phyloP scores from a whole-genome alignment of 1,140 invertebrate genomes.

The Branchinecta lynchi region DNA sequence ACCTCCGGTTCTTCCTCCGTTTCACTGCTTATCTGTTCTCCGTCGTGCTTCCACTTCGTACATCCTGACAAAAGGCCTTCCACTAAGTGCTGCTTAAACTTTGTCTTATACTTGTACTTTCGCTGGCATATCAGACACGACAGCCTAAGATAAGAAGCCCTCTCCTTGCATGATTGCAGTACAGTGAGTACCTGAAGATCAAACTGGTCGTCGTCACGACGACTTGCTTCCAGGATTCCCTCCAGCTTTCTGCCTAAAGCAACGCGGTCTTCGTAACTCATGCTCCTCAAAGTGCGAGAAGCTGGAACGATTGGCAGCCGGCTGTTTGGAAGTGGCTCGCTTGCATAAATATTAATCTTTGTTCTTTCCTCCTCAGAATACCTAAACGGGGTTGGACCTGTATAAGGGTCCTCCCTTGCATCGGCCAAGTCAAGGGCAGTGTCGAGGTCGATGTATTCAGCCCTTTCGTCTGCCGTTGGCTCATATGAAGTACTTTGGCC shows the following conservation, averaged over 20 bases:
- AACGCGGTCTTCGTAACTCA: too few relatives aligned
- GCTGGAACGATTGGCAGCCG: too few relatives aligned
- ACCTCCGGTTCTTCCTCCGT: background rate
- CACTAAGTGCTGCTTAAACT: background rate
- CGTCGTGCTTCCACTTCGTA: background rate
- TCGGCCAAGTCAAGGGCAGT: background rate
- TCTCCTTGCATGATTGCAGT: background rate
- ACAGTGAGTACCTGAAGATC: background rate
- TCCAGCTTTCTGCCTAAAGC: background rate
- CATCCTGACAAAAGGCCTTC: background rate
- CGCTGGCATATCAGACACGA: background rate
- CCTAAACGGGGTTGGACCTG: too few relatives aligned
- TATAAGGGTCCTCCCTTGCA: background rate
- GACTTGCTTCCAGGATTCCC: background rate
- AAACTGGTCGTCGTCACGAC: background rate
- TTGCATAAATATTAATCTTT: too few relatives aligned
- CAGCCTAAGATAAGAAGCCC: background rate
- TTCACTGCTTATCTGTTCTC: background rate
- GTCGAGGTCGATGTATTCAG: background rate
- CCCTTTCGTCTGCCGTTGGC: background rate
- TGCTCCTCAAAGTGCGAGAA: too few relatives aligned
- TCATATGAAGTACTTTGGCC: background rate
- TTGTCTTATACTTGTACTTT: background rate
- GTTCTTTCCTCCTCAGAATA: too few relatives aligned
- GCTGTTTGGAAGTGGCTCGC: too few relatives aligned